phyloP scores from a whole-genome alignment of 2,113 vertebrate genomes.

The Pelvicachromis taeniatus region DNA sequence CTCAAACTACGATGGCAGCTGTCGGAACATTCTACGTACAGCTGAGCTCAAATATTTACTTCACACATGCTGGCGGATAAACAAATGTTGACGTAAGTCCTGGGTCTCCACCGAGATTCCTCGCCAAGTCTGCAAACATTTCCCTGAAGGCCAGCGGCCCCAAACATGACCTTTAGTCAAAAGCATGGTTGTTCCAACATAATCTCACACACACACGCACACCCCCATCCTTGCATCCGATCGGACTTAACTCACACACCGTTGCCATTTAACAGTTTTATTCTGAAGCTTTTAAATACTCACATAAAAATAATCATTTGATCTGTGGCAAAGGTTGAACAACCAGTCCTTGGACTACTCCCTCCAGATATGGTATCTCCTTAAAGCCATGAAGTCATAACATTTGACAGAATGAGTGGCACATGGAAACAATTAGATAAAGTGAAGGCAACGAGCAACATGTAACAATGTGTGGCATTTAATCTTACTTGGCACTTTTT shows the following conservation, averaged over 20 bases:
- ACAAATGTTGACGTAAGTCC: slow-evolving; percentile 44
- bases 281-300: not conserved
- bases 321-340: not conserved
- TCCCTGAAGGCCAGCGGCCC: not conserved
- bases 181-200: not conserved
- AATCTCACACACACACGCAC: not conserved
- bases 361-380: not conserved
- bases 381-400: not conserved
- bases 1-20: not conserved
- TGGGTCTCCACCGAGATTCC: slow-evolving; percentile 24
- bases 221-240: not conserved
- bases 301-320: not conserved
- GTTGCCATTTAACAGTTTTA: not conserved
- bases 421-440: slow-evolving; percentile 1
- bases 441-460: not conserved
- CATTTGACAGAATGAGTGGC: not conserved
- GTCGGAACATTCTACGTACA: slow-evolving; percentile 15
- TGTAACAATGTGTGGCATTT: not conserved
- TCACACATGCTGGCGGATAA: slow-evolving; percentile 34
- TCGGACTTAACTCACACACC: not conserved
- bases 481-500: not conserved
- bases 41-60: slow-evolving; percentile 60
- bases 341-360: not conserved
- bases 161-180: slow-evolving; percentile 24
- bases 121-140: slow-evolving; percentile 23